Evolutionary conservation across 2,888 invertebrate species (phyloP).

Genomic region (Drosophila dives): DNA sequence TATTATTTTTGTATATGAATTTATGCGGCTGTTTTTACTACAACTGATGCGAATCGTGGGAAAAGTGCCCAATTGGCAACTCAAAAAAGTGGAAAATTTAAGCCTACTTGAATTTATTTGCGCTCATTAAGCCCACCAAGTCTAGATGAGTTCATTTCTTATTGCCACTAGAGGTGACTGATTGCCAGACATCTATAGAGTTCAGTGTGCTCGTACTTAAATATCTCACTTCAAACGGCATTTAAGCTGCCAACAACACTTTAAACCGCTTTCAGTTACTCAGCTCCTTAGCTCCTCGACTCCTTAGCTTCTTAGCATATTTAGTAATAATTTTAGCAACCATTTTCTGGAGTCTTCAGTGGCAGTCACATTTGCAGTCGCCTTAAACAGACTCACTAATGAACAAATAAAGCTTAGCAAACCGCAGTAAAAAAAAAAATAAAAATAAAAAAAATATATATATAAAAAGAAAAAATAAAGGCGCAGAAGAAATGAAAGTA

Average conservation of each 20-base stretch:
- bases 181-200: conserved; percentile 54
- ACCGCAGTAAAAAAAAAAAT: conserved; percentile 17
- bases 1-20: conserved; percentile 69
- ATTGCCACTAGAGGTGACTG: conserved; percentile 40
- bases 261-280: conserved; percentile 17
- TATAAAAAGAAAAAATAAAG: conserved; percentile 5
- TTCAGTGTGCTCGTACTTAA: conserved; percentile 40
- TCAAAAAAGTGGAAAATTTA: conserved; percentile 67
- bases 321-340: conserved; percentile 23
- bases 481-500: conserved; percentile 28
- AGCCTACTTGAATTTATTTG: conserved; percentile 79
- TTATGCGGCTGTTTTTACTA: conserved; percentile 36
- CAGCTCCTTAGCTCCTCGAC: conserved; percentile 1
- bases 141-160: conserved; percentile 68
- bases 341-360: neutral
- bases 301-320: conserved; percentile 1
- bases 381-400: conserved; percentile 63
- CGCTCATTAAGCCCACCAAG: conserved; percentile 74
- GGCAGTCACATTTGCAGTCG: neutral
- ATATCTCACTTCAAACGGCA: conserved; percentile 28
- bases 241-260: conserved; percentile 24
- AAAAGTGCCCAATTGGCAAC: conserved; percentile 48
- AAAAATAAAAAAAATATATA: conserved; percentile 15
- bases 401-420: conserved; percentile 77
- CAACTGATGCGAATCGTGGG: conserved; percentile 28